Conservation (phyloP, 2,888 invertebrate genomes). For the Drosophila sordidula region DNA sequence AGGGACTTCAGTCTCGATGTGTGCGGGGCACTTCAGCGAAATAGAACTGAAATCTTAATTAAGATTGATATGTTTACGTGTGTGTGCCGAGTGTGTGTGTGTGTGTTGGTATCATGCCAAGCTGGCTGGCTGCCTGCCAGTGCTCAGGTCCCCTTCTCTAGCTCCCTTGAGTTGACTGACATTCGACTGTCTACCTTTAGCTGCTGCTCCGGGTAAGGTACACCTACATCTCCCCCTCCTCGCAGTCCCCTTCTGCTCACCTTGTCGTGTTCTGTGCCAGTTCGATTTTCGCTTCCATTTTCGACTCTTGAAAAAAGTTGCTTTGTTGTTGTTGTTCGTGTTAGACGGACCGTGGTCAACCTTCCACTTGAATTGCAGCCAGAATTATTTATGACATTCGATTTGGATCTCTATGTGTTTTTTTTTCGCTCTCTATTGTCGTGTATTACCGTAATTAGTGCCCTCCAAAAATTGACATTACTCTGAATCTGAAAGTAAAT, state of each 20-base stretch:
- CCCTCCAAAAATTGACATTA: constrained; percentile 16
- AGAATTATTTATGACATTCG: constrained; percentile 67
- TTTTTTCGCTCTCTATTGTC: not conserved
- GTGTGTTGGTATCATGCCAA: constrained; percentile 34
- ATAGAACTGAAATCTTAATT: constrained; percentile 82
- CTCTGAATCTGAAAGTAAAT: constrained; percentile 14
- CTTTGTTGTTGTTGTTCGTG: constrained; percentile 16
- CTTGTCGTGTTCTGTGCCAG: constrained; percentile 11
- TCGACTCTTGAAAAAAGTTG: constrained; percentile 41
- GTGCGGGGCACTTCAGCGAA: constrained; percentile 56
- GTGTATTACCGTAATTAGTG: constrained; percentile 67
- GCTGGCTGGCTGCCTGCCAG: constrained; percentile 12
- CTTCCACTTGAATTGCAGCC: constrained; percentile 29
- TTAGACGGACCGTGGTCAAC: constrained; percentile 33
- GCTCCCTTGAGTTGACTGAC: constrained; percentile 49
- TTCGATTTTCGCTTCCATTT: constrained; percentile 51
- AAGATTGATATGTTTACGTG: constrained; percentile 82
- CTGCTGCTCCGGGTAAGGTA: constrained; percentile 14
- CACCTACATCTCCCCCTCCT: not conserved
- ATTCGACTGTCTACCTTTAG: constrained; percentile 35
- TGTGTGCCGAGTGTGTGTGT: constrained; percentile 29
- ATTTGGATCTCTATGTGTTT: constrained; percentile 28
- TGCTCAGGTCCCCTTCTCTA: no score
- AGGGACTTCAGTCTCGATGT: constrained; percentile 37
- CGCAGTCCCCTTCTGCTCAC: not conserved